Conservation (phyloP, 30 jellyfish, hydroid and myxozoan genomes). For the Cassiopea andromeda region DNA sequence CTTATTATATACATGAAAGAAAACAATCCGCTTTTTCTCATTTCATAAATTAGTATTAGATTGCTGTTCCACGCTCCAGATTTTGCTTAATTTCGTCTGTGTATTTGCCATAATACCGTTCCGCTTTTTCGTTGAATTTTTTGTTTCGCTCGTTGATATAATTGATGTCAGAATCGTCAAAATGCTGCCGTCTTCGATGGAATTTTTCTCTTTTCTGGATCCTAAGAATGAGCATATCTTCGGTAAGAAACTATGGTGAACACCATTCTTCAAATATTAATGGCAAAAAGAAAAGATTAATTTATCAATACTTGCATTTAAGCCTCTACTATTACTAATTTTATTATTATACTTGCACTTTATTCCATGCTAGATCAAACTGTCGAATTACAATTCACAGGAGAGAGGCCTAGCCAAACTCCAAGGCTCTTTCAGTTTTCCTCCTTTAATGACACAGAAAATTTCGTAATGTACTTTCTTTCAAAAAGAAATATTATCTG, state of each 20-base stretch:
- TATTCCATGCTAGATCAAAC: too few relatives aligned
- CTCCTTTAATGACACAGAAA: too few relatives aligned
- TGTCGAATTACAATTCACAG: too few relatives aligned
- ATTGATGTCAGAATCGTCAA: conserved; percentile 95
- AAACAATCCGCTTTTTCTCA: not conserved
- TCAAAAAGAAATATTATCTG: too few relatives aligned
- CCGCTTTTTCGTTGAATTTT: conserved; percentile 95
- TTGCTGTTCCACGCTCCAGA: conserved; percentile 99
- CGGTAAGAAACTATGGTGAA: not conserved
- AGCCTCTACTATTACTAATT: too few relatives aligned
- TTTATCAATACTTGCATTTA: too few relatives aligned
- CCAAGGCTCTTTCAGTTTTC: too few relatives aligned
- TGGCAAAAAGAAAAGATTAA: too few relatives aligned
- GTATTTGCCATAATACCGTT: conserved; percentile 94
- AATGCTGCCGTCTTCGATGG: conserved; percentile 96
- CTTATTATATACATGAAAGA: not conserved
- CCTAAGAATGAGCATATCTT: conserved; percentile 32
- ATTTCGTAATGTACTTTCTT: too few relatives aligned
- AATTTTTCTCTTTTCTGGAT: conserved; percentile 85
- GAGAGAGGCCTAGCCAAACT: too few relatives aligned
- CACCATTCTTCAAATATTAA: too few relatives aligned
- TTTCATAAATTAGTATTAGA: conserved; percentile 12
- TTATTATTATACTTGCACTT: too few relatives aligned
- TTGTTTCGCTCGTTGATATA: conserved; percentile 94
- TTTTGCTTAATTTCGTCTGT: conserved; percentile 94